Base-by-base conservation (phyloP, 1,140 invertebrate genomes). In the Drosophila mayri region DNA sequence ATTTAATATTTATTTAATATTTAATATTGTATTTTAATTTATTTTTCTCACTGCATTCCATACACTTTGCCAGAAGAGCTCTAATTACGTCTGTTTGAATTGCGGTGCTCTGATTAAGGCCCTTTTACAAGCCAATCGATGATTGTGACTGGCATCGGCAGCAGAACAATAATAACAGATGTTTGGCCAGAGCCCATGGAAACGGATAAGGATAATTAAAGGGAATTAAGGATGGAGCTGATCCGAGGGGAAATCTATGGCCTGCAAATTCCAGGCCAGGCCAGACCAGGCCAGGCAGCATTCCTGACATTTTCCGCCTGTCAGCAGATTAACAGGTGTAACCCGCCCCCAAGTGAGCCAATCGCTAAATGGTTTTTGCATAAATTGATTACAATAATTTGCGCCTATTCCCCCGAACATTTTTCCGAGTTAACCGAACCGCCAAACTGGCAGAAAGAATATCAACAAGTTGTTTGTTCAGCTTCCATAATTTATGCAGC, bases 151-250 rank as follows among this genome's bases (percentile, higher is more conserved):
- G 14, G 14, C 32, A 37, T 14, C 20, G 20, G 38, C 22, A 14
- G 25, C 20, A 60, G 75, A 43, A 38, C 18, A 85, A 86, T 76
- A 71, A 77, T 87, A 79, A 82, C 82, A 86, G 82, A 87, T 86
- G 83, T 79, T 76, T 22, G 43, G 41, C 41, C 58, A 75, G 79
- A 75, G 79, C 38, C 58, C 40, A 28, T 57, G 55, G 30, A 57
- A 86, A 83, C 83, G 75, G 70, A 87, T 87, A 76, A 83, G 63
- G 65, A 68, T 79, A 79, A 87, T 82, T 86, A 76, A 37, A 38
- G 70, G 32, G 55, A 76, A 58, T 52, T 64, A 76, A 20, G 35
- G 50, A 79, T 65, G 47, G 46, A 49, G 41, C 61, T 38, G 49
- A 38, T 44, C 35, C 18, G 66, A 38, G 32, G 35, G 38, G 16